A percentile compares a stretch with the other conserved stretches of the same genome.
Conservation (phyloP, 2,888 invertebrate genomes). For the Cabera pusaria region DNA sequence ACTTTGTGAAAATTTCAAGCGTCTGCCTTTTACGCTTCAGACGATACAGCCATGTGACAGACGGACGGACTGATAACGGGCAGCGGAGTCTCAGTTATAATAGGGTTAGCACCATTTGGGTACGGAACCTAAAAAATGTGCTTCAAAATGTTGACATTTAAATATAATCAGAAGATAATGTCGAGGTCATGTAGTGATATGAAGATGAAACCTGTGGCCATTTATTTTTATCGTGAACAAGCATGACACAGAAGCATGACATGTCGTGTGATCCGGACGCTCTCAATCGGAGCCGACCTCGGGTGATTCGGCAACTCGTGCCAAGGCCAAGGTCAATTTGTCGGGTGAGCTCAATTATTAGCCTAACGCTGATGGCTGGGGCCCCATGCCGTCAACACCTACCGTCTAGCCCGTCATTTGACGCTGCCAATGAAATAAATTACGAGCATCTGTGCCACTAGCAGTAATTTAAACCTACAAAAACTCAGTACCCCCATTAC, state of each 20-base stretch:
- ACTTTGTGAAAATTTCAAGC: too few relatives aligned
- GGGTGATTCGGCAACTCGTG: conserved; percentile 75
- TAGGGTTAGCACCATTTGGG: too few relatives aligned
- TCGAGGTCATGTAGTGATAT: conserved; percentile 4
- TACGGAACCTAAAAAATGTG: too few relatives aligned
- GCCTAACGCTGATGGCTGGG: conserved; percentile 48
- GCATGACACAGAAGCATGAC: conserved; percentile 40
- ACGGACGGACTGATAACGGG: too few relatives aligned
- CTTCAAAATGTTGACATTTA: too few relatives aligned
- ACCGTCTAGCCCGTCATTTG: conserved; percentile 21
- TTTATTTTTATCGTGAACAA: conserved; percentile 34
- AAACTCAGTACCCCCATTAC: too few relatives aligned
- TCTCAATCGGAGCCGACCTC: conserved; percentile 73
- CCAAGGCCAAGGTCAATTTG: conserved; percentile 78
- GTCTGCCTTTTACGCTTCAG: too few relatives aligned
- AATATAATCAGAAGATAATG: too few relatives aligned
- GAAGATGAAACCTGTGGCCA: conserved; percentile 5
- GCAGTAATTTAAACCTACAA: too few relatives aligned
- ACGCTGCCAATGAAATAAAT: conserved; percentile 7
- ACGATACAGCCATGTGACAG: too few relatives aligned
- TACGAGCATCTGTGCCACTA: background rate
- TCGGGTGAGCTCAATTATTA: conserved; percentile 70
- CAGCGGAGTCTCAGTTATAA: too few relatives aligned
- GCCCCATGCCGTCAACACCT: conserved; percentile 40
- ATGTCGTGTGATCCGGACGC: conserved; percentile 77